phyloP scores from a whole-genome alignment of 1,140 invertebrate species.

The Aphaenogaster ashmeadi region DNA sequence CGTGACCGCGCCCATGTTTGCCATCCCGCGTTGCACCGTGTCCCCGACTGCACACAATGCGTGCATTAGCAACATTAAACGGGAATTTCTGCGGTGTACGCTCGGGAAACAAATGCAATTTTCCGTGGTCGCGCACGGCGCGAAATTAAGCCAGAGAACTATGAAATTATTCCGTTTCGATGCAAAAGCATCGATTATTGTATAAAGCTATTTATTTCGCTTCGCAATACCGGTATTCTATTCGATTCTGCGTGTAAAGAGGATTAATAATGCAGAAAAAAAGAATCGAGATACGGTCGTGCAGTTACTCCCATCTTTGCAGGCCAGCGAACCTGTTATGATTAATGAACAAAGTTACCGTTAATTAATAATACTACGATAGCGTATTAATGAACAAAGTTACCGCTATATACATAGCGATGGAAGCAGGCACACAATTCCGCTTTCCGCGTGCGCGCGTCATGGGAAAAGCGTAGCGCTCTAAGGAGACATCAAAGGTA shows the following conservation, averaged over 20 bases:
- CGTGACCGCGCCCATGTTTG: slow-evolving; percentile 56
- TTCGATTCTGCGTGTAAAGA: neutral
- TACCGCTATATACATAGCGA: slow-evolving; percentile 8
- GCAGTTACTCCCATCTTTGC: neutral
- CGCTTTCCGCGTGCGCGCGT: slow-evolving; percentile 1
- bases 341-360: slow-evolving; percentile 54
- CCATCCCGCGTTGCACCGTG: neutral
- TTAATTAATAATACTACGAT: slow-evolving; percentile 50
- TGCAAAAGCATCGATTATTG: slow-evolving; percentile 14
- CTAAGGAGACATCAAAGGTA: neutral
- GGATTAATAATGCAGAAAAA: neutral
- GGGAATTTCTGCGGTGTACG: neutral
- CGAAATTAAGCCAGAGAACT: neutral
- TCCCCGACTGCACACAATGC: neutral
- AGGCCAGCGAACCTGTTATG: neutral
- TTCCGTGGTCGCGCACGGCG: neutral
- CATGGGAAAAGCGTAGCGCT: neutral
- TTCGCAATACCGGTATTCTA: neutral
- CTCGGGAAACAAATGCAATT: slow-evolving; percentile 23
- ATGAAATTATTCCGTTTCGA: slow-evolving; percentile 25
- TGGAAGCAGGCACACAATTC: slow-evolving; percentile 24
- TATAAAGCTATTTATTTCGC: neutral
- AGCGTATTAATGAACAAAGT: slow-evolving; percentile 49
- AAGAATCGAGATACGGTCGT: neutral
- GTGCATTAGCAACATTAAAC: slow-evolving; percentile 28